Percentiles rank a stretch among this genome's conserved stretches.
Conservation (phyloP, 2,113 vertebrate genomes). For the Bujurquina vittata region DNA sequence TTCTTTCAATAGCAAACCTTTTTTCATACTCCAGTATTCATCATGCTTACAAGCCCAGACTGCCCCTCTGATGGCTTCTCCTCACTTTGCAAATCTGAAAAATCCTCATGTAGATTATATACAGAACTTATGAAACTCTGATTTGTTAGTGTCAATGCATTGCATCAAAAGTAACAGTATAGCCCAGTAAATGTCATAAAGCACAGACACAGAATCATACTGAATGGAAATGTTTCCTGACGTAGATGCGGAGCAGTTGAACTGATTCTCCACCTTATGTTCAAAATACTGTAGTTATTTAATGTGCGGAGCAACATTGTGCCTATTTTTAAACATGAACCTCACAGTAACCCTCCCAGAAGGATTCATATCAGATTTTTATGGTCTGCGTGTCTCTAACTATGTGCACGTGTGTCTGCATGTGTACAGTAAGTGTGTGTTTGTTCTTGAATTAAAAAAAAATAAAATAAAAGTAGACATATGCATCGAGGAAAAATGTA, state of each 20-base stretch:
- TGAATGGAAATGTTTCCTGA: background rate
- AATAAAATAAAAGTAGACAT: background rate
- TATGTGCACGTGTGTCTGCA: background rate
- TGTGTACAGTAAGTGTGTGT: background rate
- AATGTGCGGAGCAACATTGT: background rate
- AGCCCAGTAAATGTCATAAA: background rate
- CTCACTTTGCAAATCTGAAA: background rate
- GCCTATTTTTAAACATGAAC: constrained; percentile 39
- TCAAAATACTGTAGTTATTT: background rate
- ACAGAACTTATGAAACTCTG: background rate
- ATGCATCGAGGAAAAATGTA: background rate
- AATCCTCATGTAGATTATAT: background rate
- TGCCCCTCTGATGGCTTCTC: too few relatives aligned
- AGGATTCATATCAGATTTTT: constrained; percentile 38
- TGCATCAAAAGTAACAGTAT: background rate
- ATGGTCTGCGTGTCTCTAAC: constrained; percentile 12
- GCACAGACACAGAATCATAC: background rate
- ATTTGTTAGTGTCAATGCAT: background rate
- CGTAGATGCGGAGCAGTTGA: background rate
- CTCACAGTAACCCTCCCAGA: background rate
- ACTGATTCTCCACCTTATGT: background rate
- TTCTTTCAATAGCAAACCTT: too few relatives aligned
- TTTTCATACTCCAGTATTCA: too few relatives aligned
- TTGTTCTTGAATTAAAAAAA: background rate
- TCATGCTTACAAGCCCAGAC: background rate